Evolutionary conservation across 2,888 invertebrate species (phyloP).

Genomic region (Strigamia crassipes): DNA sequence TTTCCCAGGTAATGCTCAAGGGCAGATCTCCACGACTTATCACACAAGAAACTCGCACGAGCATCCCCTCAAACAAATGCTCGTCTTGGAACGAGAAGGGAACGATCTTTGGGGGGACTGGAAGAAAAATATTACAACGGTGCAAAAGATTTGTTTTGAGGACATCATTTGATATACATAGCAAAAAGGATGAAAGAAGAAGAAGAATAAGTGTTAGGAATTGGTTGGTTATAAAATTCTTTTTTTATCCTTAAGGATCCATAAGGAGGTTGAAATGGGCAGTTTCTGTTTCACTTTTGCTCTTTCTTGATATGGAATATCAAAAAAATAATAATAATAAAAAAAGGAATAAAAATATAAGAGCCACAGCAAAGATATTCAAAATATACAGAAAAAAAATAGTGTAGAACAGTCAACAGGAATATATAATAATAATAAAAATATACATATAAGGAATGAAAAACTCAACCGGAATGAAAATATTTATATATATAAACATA

Average conservation of each 20-base stretch:
- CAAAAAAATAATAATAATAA: constrained; percentile 24
- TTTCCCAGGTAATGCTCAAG: constrained; percentile 58
- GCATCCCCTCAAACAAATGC: constrained; percentile 69
- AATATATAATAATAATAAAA: neutral
- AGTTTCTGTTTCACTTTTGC: constrained; percentile 23
- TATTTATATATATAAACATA: neutral
- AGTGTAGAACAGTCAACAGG: constrained; percentile 36
- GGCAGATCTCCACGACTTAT: constrained; percentile 56
- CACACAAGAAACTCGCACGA: constrained; percentile 62
- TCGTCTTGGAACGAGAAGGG: constrained; percentile 76
- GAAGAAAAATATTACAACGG: constrained; percentile 52
- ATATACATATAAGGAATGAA: too few relatives aligned
- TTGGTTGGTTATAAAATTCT: neutral
- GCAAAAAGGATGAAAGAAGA: constrained; percentile 10
- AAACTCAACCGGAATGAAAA: constrained; percentile 43
- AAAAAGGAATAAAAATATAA: constrained; percentile 23
- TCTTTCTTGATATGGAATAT: constrained; percentile 49
- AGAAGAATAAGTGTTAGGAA: constrained; percentile 20
- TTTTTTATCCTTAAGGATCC: neutral
- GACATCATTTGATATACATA: constrained; percentile 19
- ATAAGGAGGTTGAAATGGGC: constrained; percentile 9
- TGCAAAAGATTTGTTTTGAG: constrained; percentile 46
- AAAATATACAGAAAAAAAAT: neutral
- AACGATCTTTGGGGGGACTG: constrained; percentile 73
- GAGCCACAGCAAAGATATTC: constrained; percentile 28